Evolutionary conservation across 2,113 vertebrate genomes (phyloP), one percentile per base, ranked within the genome.

Genomic region (Myotis lucifugus): DNA sequence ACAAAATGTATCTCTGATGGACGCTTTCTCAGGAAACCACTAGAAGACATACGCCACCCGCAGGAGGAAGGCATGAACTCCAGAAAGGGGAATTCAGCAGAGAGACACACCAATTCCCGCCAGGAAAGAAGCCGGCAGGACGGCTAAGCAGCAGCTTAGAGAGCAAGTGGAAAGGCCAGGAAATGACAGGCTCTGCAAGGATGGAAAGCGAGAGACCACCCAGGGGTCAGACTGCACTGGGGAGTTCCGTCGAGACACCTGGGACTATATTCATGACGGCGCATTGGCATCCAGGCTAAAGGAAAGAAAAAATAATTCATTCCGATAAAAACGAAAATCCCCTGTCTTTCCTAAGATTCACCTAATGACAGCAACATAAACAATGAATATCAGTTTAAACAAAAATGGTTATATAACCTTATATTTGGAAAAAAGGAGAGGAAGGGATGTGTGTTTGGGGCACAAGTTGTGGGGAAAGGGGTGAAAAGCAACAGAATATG

Each of bases 131-230:
- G 85, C 61, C 69, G 69, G 40, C 56, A 54, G 1, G 59, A 27
- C 46, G 8, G 42, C 32, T 15, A 2, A 32, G 87, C 1, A 32
- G 29, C 10, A 25, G 56, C n/a, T 29, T 2, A 6, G 48, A 54
- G 54, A 11, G 27, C 37, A 54, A 21, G 18, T 1, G 10, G 48
- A 14, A 9, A 2, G 21, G 74, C 18, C 12, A 73, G 52, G 21
- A 34, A 13, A 50, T 0, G 4, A 40, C n/a, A 67, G 82, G n/a
- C 5, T 37, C 90, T 37, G 8, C 40, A 40, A 56, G 17, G 83
- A n/a, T 12, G 23, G 9, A 32, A 52, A 52, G 52, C 0, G 5
- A 27, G 0, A 8, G 42, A 19, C 0, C 3, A 5, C 14, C 0
- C 0, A 6, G 52, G 34, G 13, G 19, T 10, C 48, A 50, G 66